Conservation (phyloP, 2,888 invertebrate genomes). For the Morpho deidamia region DNA sequence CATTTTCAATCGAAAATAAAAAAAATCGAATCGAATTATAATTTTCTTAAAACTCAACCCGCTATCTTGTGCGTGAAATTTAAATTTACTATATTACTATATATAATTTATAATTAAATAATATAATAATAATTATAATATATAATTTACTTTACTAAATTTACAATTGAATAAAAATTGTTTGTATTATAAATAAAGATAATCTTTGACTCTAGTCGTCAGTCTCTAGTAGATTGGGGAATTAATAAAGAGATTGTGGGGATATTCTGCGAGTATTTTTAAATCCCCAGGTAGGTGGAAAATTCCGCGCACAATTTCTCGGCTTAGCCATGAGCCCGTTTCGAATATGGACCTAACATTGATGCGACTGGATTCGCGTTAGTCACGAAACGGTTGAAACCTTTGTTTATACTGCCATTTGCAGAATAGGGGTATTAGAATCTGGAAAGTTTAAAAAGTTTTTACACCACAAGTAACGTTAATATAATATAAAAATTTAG, state of each 20-base stretch:
- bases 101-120: too few relatives aligned
- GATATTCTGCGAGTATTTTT: constrained; percentile 4
- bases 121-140: too few relatives aligned
- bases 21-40: too few relatives aligned
- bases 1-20: too few relatives aligned
- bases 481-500: neutral
- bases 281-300: constrained; percentile 7
- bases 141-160: too few relatives aligned
- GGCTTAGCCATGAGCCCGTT: constrained; percentile 22
- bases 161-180: too few relatives aligned
- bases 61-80: too few relatives aligned
- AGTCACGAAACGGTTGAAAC: constrained; percentile 25
- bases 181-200: too few relatives aligned
- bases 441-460: constrained; percentile 1
- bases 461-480: neutral
- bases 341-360: constrained; percentile 21
- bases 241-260: neutral
- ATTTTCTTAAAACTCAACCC: too few relatives aligned
- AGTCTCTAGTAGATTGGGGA: too few relatives aligned
- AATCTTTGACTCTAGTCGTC: too few relatives aligned
- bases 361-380: constrained; percentile 23
- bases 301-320: constrained; percentile 19
- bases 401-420: constrained; percentile 25
- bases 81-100: too few relatives aligned
- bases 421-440: constrained; percentile 10